Conservation (phyloP, 2,113 vertebrate genomes). For the Chamaetylas fuelleborni region DNA sequence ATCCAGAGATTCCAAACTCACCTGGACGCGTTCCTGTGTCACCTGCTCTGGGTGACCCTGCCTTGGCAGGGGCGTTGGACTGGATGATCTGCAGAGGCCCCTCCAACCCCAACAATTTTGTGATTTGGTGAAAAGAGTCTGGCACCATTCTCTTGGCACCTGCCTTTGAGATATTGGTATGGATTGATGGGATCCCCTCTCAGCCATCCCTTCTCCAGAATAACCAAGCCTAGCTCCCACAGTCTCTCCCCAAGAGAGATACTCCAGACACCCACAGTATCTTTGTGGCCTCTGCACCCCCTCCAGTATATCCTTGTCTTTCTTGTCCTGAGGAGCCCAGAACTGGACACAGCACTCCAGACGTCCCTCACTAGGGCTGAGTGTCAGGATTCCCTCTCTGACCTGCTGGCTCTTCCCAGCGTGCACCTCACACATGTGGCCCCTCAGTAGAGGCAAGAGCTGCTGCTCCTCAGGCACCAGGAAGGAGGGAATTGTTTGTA, state of each 20-base stretch:
- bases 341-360: background rate
- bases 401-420: background rate
- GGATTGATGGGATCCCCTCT: background rate
- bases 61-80: background rate
- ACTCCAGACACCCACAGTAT: background rate
- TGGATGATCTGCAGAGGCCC: background rate
- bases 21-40: fast-evolving
- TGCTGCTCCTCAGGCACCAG: background rate
- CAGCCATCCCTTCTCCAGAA: background rate
- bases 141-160: background rate
- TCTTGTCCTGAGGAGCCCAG: background rate
- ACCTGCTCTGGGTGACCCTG: background rate
- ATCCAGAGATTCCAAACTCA: background rate
- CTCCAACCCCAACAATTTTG: background rate
- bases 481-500: background rate
- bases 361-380: background rate
- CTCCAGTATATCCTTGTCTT: background rate
- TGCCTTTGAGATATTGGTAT: background rate
- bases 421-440: background rate
- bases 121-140: background rate
- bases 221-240: background rate
- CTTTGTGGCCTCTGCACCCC: background rate
- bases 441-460: background rate
- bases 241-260: background rate
- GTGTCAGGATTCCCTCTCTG: background rate